Evolutionary conservation across 2,888 invertebrate genomes (phyloP), one percentile per base, ranked within the genome.

Genomic region (Lobophora halterata): DNA sequence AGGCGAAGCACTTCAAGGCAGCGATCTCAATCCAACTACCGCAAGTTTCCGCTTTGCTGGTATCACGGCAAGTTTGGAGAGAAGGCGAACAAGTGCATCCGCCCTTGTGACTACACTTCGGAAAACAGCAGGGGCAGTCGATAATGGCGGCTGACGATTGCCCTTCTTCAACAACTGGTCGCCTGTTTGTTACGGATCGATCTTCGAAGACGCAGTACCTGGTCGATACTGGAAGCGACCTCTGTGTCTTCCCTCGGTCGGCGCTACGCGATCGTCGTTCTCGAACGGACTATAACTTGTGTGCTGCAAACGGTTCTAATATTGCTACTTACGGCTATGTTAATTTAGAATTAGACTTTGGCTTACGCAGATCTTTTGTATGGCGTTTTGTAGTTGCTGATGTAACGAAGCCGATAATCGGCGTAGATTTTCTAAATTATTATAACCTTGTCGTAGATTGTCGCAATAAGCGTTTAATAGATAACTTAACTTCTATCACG

Each of bases 181-280:
- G n/a, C n/a, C n/a, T 58, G 17, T 59, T 59, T 29, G 31, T 64
- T 5, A 52, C 49, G 1, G 61, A 64, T 13, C 32, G 34, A 3
- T 38, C n/a, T 3, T 28, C 54, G 1, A 57, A 59, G 24, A 33
- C 40, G 12, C 49, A 44, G 24, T 61, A 43, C 36, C 38, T 61
- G 6, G 11, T 23, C 9, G 23, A 23, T 23, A 23, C 23, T 11
- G 11, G 23, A 10, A 10, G 10, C 23, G 46, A 48, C 35, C 17
- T 51, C 19, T 49, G 53, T 25, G 39, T 52, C 5, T 19, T 48
- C 10, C 37, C 50, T 5, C 35, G 44, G n/a, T 17, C 21, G 13
- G 28, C 34, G 23, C 3, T 48, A 1, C 17, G 19, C 1, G 5
- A 8, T n/a, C 28, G 10, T 5, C 6, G 18, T 3, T 10, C 7